These are phyloP conservation scores for Leptinotarsa peninsularis DNA, from an alignment of 2,888 invertebrate genomes.

Conservation along the genomic window DNA sequence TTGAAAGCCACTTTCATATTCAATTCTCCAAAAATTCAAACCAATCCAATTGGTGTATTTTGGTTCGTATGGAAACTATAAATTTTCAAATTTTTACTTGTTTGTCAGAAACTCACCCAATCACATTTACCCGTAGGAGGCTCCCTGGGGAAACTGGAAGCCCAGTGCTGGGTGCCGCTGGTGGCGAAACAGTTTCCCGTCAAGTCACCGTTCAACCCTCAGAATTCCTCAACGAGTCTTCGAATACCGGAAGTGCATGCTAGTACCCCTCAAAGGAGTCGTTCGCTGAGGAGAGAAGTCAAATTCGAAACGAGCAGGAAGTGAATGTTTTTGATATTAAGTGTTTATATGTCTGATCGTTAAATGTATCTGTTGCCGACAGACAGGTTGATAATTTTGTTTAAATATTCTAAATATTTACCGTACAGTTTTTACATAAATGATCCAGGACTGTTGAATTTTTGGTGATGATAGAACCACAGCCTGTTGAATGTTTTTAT, in stretches of 20 bases:
- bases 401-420: background rate
- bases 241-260: constrained; percentile 53
- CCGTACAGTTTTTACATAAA: too few species aligned
- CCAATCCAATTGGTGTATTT: too few species aligned
- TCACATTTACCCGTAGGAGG: constrained; percentile 59
- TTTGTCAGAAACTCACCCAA: background rate
- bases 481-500: too few species aligned
- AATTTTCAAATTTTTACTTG: too few species aligned
- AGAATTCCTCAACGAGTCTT: constrained; percentile 50
- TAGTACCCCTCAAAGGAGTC: constrained; percentile 45
- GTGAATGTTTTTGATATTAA: constrained; percentile 21
- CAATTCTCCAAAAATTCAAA: too few species aligned
- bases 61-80: too few species aligned
- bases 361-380: constrained; percentile 3
- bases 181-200: constrained; percentile 80
- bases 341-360: constrained; percentile 16
- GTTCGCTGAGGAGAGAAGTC: constrained; percentile 53
- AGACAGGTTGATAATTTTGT: constrained; percentile 10
- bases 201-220: constrained; percentile 73
- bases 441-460: too few species aligned
- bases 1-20: too few species aligned
- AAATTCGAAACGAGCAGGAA: constrained; percentile 50
- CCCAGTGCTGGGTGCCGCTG: constrained; percentile 76
- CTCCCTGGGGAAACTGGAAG: constrained; percentile 66
- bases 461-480: too few species aligned